Conservation (phyloP, 2,888 invertebrate genomes). For the Venusia cambrica region DNA sequence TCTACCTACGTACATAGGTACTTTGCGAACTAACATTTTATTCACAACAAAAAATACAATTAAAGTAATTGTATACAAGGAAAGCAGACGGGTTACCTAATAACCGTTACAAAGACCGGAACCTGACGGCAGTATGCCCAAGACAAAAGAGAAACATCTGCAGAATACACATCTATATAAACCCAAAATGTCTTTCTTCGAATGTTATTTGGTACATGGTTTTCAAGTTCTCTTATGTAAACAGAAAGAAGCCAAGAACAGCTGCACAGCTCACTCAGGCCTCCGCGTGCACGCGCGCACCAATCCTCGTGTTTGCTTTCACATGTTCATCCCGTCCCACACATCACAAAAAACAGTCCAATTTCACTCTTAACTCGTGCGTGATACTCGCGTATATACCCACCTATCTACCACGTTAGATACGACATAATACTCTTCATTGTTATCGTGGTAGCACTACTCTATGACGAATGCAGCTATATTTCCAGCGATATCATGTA, state of each 20-base stretch:
- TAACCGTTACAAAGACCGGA: no score
- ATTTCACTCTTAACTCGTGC: constrained; percentile 19
- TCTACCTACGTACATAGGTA: no score
- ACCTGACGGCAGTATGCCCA: no score
- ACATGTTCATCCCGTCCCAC: constrained; percentile 17
- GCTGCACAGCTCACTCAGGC: constrained; percentile 8
- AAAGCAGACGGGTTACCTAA: no score
- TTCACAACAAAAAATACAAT: no score
- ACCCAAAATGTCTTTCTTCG: no score
- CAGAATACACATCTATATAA: no score
- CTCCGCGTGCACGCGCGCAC: constrained; percentile 17
- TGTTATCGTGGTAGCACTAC: constrained; percentile 55
- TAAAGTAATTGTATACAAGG: no score
- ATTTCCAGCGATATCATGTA: constrained; percentile 67
- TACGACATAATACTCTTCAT: constrained; percentile 43
- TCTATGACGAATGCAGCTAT: constrained; percentile 67
- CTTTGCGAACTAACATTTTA: no score
- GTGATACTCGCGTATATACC: constrained; percentile 17
- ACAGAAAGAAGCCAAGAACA: constrained; percentile 5
- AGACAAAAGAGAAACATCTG: no score
- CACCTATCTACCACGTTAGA: constrained; percentile 32
- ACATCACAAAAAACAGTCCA: constrained; percentile 17
- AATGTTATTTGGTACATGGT: no score
- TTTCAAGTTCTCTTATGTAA: no score
- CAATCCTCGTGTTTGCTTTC: constrained; percentile 17